Evolutionary conservation across 2,113 vertebrate genomes (phyloP).

Genomic region (Chloropsis hardwickii): DNA sequence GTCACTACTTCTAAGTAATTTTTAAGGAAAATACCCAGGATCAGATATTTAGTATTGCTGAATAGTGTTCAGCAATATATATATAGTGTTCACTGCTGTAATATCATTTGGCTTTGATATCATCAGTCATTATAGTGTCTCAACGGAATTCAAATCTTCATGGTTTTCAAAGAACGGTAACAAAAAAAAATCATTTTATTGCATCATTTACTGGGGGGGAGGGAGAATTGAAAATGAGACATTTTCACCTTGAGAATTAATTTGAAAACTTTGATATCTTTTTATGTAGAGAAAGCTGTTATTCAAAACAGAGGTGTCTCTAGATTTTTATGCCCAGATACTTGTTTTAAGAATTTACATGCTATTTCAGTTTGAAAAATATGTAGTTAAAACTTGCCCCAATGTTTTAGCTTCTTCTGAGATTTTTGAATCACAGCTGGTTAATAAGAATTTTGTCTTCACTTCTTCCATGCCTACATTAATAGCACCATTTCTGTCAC

Average conservation of each 20-base stretch:
- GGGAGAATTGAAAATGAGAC: background rate
- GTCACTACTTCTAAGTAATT: background rate
- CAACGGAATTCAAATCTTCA: background rate
- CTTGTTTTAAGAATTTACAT: background rate
- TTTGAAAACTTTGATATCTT: background rate
- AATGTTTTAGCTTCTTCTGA: background rate
- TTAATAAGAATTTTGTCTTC: slow-evolving; percentile 8
- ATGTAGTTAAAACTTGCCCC: background rate
- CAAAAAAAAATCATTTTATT: background rate
- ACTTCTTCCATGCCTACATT: background rate
- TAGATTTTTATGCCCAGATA: background rate
- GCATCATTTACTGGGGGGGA: background rate
- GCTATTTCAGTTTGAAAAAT: background rate
- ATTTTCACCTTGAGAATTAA: background rate
- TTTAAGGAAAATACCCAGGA: background rate
- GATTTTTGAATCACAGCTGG: background rate
- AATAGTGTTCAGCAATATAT: too few species aligned
- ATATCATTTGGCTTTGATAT: background rate
- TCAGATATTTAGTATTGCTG: background rate
- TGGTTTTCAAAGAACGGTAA: background rate
- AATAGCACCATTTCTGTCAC: slow-evolving; percentile 19
- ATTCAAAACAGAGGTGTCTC: background rate
- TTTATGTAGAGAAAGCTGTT: background rate
- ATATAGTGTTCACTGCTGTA: background rate
- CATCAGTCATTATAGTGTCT: background rate